Percentiles rank a stretch among this genome's conserved stretches.
Evolutionary conservation across 2,113 vertebrate genomes (phyloP).

Genomic region (Pangasianodon hypophthalmus): DNA sequence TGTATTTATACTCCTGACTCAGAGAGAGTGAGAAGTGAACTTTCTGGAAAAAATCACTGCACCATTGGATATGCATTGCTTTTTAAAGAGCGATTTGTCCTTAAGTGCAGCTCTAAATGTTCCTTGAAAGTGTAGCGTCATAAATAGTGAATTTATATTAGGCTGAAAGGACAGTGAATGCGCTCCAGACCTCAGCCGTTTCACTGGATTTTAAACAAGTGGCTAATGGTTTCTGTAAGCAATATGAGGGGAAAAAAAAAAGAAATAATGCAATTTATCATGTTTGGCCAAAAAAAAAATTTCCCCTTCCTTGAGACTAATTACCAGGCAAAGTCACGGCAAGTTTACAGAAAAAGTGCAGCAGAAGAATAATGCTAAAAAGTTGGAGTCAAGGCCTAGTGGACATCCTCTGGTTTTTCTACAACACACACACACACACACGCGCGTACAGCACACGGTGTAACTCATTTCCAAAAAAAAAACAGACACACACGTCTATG

Average conservation of each 20-base stretch:
- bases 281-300: not conserved
- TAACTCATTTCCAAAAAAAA: not conserved
- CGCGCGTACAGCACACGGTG: not conserved
- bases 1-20: not conserved
- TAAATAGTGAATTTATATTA: conserved; percentile 30
- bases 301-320: not conserved
- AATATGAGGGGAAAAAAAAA: not conserved
- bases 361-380: not conserved
- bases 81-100: conserved; percentile 39
- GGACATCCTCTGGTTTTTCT: too few relatives aligned
- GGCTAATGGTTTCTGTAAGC: conserved; percentile 8
- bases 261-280: conserved; percentile 32
- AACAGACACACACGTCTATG: too few relatives aligned
- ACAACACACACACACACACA: not conserved
- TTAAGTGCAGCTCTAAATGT: conserved; percentile 21
- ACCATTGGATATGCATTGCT: not conserved
- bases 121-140: conserved; percentile 26
- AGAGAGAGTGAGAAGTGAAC: not conserved
- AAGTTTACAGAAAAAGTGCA: not conserved
- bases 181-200: not conserved
- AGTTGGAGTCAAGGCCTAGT: not conserved
- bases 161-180: not conserved
- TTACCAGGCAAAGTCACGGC: conserved; percentile 5
- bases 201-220: conserved; percentile 13
- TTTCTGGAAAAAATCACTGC: conserved; percentile 1